Conservation (phyloP, 2,113 vertebrate species). For the Pandion haliaetus region DNA sequence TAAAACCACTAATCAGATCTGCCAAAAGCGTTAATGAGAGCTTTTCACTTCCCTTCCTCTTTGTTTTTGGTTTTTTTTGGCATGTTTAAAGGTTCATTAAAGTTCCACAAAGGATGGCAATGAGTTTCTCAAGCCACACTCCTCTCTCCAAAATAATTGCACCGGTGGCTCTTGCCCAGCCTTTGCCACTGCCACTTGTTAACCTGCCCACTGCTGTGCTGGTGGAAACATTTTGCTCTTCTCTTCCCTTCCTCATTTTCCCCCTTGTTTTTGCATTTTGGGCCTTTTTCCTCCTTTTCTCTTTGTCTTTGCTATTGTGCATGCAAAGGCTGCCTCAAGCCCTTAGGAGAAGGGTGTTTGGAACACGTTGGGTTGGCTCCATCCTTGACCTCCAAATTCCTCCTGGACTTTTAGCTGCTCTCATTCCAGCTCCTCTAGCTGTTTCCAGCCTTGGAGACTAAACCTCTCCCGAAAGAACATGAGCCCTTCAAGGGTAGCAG, state of each 20-base stretch:
- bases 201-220: background rate
- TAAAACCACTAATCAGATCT: conserved; percentile 57
- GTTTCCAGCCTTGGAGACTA: background rate
- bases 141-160: background rate
- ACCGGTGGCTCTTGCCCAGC: background rate
- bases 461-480: background rate
- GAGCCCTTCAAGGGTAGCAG: conserved; percentile 31
- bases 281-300: background rate
- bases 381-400: background rate
- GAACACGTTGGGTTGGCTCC: accelerated
- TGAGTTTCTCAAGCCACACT: background rate
- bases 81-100: conserved; percentile 53
- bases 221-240: background rate
- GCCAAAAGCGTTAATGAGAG: conserved; percentile 59
- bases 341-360: background rate
- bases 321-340: accelerated
- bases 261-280: background rate
- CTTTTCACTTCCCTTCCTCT: conserved; percentile 39
- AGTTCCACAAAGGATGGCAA: background rate
- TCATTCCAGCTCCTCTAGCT: background rate
- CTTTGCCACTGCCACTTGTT: background rate
- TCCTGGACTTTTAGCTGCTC: background rate
- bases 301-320: accelerated
- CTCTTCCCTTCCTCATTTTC: background rate
- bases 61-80: background rate